These are phyloP conservation scores for Pseudomyrmex gracilis DNA, from an alignment of 1,140 invertebrate species.

Conservation along the genomic window DNA sequence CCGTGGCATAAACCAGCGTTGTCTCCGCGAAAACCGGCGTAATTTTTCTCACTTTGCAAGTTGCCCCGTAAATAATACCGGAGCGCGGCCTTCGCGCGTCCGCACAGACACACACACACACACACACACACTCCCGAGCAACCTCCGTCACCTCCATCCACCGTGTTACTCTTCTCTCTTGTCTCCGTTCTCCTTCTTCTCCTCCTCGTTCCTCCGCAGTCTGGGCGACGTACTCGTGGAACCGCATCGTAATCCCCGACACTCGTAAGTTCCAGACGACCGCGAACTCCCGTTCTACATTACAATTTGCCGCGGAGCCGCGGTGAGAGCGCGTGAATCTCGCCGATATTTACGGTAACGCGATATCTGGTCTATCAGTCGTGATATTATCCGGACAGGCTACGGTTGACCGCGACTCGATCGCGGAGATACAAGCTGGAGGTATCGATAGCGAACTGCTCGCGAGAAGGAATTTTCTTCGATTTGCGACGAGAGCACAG, in stretches of 20 bases:
- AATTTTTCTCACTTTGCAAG: constrained; percentile 85
- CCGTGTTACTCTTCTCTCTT: too few relatives aligned
- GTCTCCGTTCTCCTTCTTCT: constrained; percentile 57
- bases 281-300: constrained; percentile 66
- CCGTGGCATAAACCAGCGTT: constrained; percentile 76
- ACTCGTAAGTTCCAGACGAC: constrained; percentile 64
- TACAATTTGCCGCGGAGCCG: constrained; percentile 73
- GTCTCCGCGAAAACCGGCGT: constrained; percentile 77
- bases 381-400: constrained; percentile 56
- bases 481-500: background rate
- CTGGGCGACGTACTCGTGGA: constrained; percentile 51
- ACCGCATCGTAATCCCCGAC: constrained; percentile 70
- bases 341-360: constrained; percentile 70
- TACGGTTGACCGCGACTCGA: constrained; percentile 46
- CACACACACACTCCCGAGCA: background rate
- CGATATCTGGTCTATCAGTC: constrained; percentile 67
- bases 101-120: constrained; percentile 46
- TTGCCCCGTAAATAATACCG: constrained; percentile 82
- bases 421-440: constrained; percentile 9
- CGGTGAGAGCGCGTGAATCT: constrained; percentile 30
- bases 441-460: constrained; percentile 28
- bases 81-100: constrained; percentile 63
- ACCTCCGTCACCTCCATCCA: constrained; percentile 9
- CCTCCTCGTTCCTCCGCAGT: background rate
- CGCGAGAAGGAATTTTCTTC: background rate